These are phyloP conservation scores for Tupaia tana DNA, from an alignment of 2,113 vertebrate species.

Conservation along the genomic window DNA sequence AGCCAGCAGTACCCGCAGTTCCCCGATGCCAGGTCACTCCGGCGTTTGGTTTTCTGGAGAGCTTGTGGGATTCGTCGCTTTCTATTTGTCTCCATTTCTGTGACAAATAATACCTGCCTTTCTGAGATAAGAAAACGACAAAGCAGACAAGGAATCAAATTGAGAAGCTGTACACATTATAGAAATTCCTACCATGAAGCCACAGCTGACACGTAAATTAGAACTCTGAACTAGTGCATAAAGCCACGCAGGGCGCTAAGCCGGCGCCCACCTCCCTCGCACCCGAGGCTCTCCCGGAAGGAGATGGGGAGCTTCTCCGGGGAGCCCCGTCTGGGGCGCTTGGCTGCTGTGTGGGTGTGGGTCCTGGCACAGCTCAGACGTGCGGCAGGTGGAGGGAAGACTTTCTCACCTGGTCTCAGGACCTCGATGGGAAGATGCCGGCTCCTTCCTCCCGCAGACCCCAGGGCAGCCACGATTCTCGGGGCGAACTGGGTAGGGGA, in stretches of 20 bases:
- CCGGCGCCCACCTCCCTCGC: accelerated
- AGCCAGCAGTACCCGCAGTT: accelerated
- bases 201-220: not conserved
- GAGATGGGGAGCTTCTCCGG: too few relatives aligned
- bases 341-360: too few relatives aligned
- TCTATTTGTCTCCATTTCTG: not conserved
- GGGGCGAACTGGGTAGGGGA: not conserved
- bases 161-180: not conserved
- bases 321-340: too few relatives aligned
- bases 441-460: not conserved
- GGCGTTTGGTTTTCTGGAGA: not conserved
- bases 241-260: accelerated
- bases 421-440: accelerated
- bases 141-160: not conserved
- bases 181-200: not conserved
- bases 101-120: conserved; percentile 19
- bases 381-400: accelerated
- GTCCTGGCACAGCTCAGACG: too few relatives aligned
- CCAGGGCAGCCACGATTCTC: not conserved
- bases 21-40: accelerated
- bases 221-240: not conserved
- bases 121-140: conserved; percentile 12
- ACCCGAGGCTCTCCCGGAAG: accelerated
- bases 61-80: not conserved
- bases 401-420: accelerated